Evolutionary conservation across 2,888 invertebrate genomes (phyloP).

Genomic region (Hecatera dysodea): DNA sequence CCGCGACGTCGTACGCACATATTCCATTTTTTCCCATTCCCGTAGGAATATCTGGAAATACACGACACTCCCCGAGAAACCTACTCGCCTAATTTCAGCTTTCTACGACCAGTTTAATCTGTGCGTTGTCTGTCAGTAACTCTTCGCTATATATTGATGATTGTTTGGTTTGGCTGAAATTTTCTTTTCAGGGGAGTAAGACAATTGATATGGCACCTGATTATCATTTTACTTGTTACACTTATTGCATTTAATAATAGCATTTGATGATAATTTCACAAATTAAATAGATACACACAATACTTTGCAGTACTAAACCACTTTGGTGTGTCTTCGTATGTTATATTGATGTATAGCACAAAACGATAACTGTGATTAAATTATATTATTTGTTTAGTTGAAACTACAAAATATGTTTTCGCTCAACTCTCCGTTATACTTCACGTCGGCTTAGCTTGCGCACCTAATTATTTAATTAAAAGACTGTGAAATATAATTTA

Average conservation of each 20-base stretch:
- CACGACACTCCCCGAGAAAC: too few relatives aligned
- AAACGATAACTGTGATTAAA: conserved; percentile 63
- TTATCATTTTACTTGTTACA: conserved; percentile 59
- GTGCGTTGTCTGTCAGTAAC: too few relatives aligned
- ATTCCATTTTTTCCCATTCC: too few relatives aligned
- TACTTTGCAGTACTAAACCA: conserved; percentile 20
- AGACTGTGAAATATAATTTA: conserved; percentile 87
- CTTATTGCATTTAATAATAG: conserved; percentile 69
- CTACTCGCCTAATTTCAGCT: too few relatives aligned
- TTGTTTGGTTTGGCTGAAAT: conserved; percentile 45
- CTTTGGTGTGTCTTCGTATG: conserved; percentile 30
- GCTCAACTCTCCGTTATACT: conserved; percentile 44
- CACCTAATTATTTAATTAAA: conserved; percentile 82
- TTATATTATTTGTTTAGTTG: conserved; percentile 53
- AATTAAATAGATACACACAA: conserved; percentile 34
- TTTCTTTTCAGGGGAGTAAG: conserved; percentile 25
- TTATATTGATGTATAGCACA: conserved; percentile 54
- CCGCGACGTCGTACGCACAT: too few relatives aligned
- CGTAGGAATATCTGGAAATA: too few relatives aligned
- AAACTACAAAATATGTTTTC: conserved; percentile 42
- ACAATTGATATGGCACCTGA: conserved; percentile 61
- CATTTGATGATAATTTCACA: conserved; percentile 62
- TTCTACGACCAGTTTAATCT: too few relatives aligned
- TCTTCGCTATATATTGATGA: too few relatives aligned
- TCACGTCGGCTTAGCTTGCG: conserved; percentile 69